Percentiles rank a stretch among this genome's conserved stretches.
Evolutionary conservation across 2,113 vertebrate genomes (phyloP).

Genomic region (Haplochromis vanheusdeni): DNA sequence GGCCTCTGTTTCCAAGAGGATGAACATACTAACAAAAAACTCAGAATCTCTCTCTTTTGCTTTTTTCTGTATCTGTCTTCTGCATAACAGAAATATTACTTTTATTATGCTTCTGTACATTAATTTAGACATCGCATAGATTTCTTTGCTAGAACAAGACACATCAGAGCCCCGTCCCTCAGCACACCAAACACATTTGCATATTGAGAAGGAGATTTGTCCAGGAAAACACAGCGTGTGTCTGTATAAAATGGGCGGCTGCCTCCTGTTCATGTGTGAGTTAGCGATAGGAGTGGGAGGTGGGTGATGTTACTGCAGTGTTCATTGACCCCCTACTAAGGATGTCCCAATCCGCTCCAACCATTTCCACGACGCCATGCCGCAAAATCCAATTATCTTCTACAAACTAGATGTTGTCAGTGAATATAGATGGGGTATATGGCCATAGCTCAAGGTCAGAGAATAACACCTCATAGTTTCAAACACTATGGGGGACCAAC

Average conservation of each 20-base stretch:
- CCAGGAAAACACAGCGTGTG: constrained; percentile 41
- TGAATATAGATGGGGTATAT: constrained; percentile 68
- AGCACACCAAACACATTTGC: constrained; percentile 24
- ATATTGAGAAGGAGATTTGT: constrained; percentile 54
- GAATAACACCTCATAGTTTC: constrained; percentile 41
- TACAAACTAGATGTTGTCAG: constrained; percentile 62
- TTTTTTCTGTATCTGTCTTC: neutral
- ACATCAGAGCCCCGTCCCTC: neutral
- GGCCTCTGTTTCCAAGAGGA: neutral
- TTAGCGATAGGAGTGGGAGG: constrained; percentile 13
- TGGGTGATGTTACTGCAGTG: constrained; percentile 48
- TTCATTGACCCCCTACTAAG: constrained; percentile 57
- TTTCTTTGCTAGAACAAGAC: neutral
- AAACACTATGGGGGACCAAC: constrained; percentile 15
- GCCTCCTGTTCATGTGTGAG: constrained; percentile 30
- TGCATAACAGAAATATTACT: neutral
- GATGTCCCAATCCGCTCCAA: constrained; percentile 38
- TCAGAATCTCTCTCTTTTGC: neutral
- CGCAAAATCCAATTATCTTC: constrained; percentile 75
- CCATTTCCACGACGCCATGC: constrained; percentile 52
- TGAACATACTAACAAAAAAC: neutral
- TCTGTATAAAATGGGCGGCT: constrained; percentile 27
- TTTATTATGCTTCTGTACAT: neutral
- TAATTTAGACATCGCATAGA: neutral
- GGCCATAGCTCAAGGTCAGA: constrained; percentile 62